phyloP scores from a whole-genome alignment of 2,113 vertebrate species.

The Centropus unirufus region DNA sequence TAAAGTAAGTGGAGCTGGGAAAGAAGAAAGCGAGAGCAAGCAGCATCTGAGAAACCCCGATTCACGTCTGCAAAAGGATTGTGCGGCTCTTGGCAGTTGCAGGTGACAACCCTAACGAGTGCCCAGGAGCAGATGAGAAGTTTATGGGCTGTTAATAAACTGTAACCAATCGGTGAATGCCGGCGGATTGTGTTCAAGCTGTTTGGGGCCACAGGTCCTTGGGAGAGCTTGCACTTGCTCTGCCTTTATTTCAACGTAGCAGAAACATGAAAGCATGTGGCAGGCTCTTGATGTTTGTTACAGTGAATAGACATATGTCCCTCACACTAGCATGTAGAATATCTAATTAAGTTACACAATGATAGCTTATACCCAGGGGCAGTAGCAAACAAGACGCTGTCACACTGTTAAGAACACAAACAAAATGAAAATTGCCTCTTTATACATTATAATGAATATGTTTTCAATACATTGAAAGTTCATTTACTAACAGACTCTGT shows the following conservation, averaged over 20 bases:
- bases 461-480: conserved; percentile 73
- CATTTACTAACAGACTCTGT: conserved; percentile 31
- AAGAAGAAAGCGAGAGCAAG: not conserved
- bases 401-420: conserved; percentile 71
- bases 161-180: conserved; percentile 92
- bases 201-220: conserved; percentile 87
- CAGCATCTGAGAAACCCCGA: accelerated
- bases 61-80: not conserved
- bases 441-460: conserved; percentile 73
- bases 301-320: conserved; percentile 81
- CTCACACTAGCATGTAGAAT: conserved; percentile 74
- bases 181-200: conserved; percentile 80
- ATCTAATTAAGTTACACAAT: conserved; percentile 81
- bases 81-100: conserved; percentile 50
- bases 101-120: conserved; percentile 72
- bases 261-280: conserved; percentile 66
- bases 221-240: conserved; percentile 88
- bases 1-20: not conserved
- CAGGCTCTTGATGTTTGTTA: conserved; percentile 63
- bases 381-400: conserved; percentile 75
- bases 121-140: conserved; percentile 89
- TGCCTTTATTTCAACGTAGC: conserved; percentile 65
- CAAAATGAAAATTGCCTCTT: conserved; percentile 70
- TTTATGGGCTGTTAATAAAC: conserved; percentile 98
- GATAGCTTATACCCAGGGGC: conserved; percentile 74